phyloP scores from a whole-genome alignment of 2,888 invertebrate genomes.

The Drosophila putrida region DNA sequence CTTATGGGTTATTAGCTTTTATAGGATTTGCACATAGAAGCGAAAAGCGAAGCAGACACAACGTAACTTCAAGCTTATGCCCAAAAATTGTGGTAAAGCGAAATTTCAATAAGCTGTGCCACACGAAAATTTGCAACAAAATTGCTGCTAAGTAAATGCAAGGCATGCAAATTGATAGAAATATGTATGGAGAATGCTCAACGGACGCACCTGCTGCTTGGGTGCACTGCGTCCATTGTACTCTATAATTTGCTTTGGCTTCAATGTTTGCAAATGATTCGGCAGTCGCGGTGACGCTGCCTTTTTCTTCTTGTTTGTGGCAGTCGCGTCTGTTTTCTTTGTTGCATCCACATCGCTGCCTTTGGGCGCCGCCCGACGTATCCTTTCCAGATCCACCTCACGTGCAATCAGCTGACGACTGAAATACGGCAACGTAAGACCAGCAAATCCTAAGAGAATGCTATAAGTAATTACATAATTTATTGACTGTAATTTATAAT shows the following conservation, averaged over 20 bases:
- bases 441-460: constrained; percentile 68
- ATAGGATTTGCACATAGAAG: constrained; percentile 59
- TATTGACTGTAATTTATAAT: not conserved
- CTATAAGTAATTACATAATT: not conserved
- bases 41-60: constrained; percentile 7
- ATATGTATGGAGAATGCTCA: constrained; percentile 39
- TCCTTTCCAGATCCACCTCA: constrained; percentile 92
- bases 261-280: constrained; percentile 90
- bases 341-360: constrained; percentile 18
- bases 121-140: constrained; percentile 68
- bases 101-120: constrained; percentile 43
- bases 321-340: constrained; percentile 37
- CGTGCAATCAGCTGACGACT: constrained; percentile 92
- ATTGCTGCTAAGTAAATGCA: constrained; percentile 82
- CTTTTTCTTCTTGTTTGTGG: constrained; percentile 55
- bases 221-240: constrained; percentile 83
- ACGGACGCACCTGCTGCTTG: constrained; percentile 75
- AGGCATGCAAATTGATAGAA: constrained; percentile 69
- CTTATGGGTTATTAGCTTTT: constrained; percentile 82
- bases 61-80: constrained; percentile 24
- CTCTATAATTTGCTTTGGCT: constrained; percentile 87
- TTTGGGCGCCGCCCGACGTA: constrained; percentile 87
- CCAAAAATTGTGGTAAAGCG: constrained; percentile 28
- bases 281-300: constrained; percentile 85
- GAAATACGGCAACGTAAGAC: constrained; percentile 87